These are phyloP conservation scores for Diachasmimorpha longicaudata DNA, from an alignment of 1,140 invertebrate genomes.

Conservation along the genomic window DNA sequence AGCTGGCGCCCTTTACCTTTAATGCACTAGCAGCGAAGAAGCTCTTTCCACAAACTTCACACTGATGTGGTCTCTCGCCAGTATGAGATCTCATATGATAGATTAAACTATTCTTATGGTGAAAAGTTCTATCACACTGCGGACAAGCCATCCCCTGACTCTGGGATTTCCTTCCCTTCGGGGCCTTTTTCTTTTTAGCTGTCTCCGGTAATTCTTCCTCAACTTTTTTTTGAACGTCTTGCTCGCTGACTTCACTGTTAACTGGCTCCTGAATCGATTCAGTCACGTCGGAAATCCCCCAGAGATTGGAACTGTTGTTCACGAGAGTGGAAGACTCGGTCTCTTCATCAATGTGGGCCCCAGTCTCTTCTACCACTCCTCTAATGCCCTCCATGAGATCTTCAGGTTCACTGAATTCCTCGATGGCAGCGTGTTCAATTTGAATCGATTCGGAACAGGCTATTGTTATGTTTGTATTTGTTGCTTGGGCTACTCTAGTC, in stretches of 20 bases:
- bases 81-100: conserved; percentile 84
- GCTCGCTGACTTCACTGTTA: conserved; percentile 43
- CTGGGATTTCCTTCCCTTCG: conserved; percentile 43
- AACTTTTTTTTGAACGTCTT: conserved; percentile 50
- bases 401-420: conserved; percentile 82
- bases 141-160: conserved; percentile 66
- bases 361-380: conserved; percentile 65
- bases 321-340: conserved; percentile 38
- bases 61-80: conserved; percentile 79
- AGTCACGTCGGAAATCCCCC: conserved; percentile 46
- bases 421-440: conserved; percentile 53
- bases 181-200: conserved; percentile 52
- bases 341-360: conserved; percentile 59
- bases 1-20: conserved; percentile 63
- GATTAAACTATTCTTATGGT: conserved; percentile 81
- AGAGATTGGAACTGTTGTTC: conserved; percentile 47
- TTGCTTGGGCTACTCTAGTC: conserved; percentile 52
- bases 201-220: conserved; percentile 52
- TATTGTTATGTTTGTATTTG: conserved; percentile 50
- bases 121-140: conserved; percentile 77
- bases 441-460: conserved; percentile 44
- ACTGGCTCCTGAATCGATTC: conserved; percentile 54
- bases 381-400: conserved; percentile 83
- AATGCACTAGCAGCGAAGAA: conserved; percentile 82
- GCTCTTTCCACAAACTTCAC: conserved; percentile 79